Base-by-base conservation (phyloP, 1,140 invertebrate genomes). In the Coboldia fuscipes region DNA sequence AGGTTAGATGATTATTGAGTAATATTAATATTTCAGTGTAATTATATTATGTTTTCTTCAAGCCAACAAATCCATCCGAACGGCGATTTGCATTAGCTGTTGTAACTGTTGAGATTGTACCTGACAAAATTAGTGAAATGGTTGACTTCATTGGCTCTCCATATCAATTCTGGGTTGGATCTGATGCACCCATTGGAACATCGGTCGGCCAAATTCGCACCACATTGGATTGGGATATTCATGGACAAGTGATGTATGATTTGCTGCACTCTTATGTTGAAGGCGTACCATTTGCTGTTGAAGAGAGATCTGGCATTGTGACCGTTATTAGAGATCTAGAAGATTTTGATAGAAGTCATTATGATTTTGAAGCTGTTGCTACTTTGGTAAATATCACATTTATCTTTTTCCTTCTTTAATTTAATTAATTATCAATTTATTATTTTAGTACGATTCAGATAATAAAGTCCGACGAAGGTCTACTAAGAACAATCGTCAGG, bases 121-220 rank as follows among this genome's bases (percentile, higher is more conserved):
- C 61, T 19, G 57, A 54, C 41, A 61, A 63, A 48, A 63, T 66
- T 60, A 53, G 51, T 20, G 65, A 65, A 38, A 58, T 60, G 22
- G 85, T 86, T 1, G 71, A 80, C 39, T 93, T 94, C 46, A 59
- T 83, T 17, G 83, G 85, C 18, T 69, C 82, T 1, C 81, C 85
- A 0, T 93, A 90, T 46, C 75, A 83, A 40, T 88, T 93, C 54
- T 83, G 77, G 73, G 77, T 92, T 13, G 76, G 77, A 1, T 75
- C 75, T 33, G 82, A 81, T 47, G 79, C 79, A 1, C 69, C 70
- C 0, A 59, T 83, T 30, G 81, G 80, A 6, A 84, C 81, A 0
- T 84, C 77, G 42, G 72, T 93, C 27, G 88, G 88, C 2, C 80
- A 85, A 55, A 75, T 84, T 24, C 58, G 73, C 35, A 64, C 81